Percentiles rank a stretch among this genome's conserved stretches.
Conservation (phyloP, 2,888 invertebrate species). For the Caenorhabditis sp. region DNA sequence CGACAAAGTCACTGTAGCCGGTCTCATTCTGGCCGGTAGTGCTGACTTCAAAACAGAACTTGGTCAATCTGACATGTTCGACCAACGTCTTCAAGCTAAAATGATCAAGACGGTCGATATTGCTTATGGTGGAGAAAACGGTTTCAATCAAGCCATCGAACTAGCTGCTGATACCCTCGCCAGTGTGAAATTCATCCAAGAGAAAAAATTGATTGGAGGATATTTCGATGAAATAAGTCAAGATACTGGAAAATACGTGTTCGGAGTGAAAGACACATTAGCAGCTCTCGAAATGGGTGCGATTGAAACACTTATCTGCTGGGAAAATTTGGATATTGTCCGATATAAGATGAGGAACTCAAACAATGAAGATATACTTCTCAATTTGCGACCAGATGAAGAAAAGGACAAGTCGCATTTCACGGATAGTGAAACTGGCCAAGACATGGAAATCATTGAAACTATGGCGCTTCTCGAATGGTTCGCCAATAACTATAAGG, state of each 20-base stretch:
- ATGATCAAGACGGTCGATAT: constrained; percentile 98
- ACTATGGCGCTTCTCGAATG: constrained; percentile 97
- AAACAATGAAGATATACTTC: constrained; percentile 81
- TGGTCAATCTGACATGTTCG: constrained; percentile 99
- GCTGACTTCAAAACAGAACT: constrained; percentile 99
- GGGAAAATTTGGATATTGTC: constrained; percentile 99
- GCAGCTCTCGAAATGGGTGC: constrained; percentile 92
- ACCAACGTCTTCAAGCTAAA: constrained; percentile 86
- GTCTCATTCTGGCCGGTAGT: constrained; percentile 95
- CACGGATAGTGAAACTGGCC: constrained; percentile 98
- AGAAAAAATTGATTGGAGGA: constrained; percentile 96
- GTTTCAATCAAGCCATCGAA: constrained; percentile 98
- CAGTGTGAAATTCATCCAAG: constrained; percentile 99
- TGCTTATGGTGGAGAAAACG: constrained; percentile 98
- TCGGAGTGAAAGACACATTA: constrained; percentile 96
- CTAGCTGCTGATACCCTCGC: constrained; percentile 96
- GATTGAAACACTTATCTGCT: constrained; percentile 97
- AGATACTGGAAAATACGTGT: constrained; percentile 99
- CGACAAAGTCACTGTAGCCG: constrained; percentile 88
- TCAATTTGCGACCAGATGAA: constrained; percentile 95
- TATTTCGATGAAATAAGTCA: constrained; percentile 70
- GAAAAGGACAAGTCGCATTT: constrained; percentile 99
- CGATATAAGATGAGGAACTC: constrained; percentile 70
- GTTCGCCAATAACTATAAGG: constrained; percentile 99
- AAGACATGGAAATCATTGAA: constrained; percentile 95